Base-by-base conservation (phyloP, 2,113 vertebrate species). In the Marcusenius ussheri region DNA sequence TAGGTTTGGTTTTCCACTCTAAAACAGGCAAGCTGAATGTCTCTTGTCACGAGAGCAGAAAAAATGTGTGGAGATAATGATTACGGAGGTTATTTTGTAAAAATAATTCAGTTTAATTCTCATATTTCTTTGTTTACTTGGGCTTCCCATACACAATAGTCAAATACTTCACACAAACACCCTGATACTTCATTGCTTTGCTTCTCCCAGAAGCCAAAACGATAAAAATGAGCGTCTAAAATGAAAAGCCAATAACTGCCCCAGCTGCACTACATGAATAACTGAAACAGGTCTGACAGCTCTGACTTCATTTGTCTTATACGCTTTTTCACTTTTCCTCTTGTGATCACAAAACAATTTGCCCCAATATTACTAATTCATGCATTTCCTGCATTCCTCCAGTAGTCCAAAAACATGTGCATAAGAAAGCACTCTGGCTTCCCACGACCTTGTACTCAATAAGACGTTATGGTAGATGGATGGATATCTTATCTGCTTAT, bases 311-410 rank as follows among this genome's bases (percentile, higher is more conserved):
- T 27, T 49, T 85, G 42, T 27, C 24, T n/a, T 51, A 2, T n/a
- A 31, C 0, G 15, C 35, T 35, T 87, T 53, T 17, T 53, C 47
- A 42, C 50, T 39, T 39, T 17, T 42, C 49, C 27, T 8, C 83
- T 10, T 24, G 8, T n/a, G 39, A 84, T n/a, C 5, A n/a, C 21
- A 84, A n/a, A 24, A n/a, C 19, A 24, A 84, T 47, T 84, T 84
- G 39, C 24, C 83, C 21, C 42, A n/a, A 47, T 47, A 46, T 47
- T n/a, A n/a, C 83, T 47, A 46, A 84, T 84, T 47, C 45, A 47
- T 47, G 51, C n/a, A 42, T 77, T 90, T 50, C 39, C 91, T 91
- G 91, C 93, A 90, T 5, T 9, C 89, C 91, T 88, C 77, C 24
- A 56, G 53, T 87, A 92, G 87, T 77, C 27, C 66, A 89, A 80